phyloP scores from a whole-genome alignment of 2,113 vertebrate genomes.

The Caloenas nicobarica region DNA sequence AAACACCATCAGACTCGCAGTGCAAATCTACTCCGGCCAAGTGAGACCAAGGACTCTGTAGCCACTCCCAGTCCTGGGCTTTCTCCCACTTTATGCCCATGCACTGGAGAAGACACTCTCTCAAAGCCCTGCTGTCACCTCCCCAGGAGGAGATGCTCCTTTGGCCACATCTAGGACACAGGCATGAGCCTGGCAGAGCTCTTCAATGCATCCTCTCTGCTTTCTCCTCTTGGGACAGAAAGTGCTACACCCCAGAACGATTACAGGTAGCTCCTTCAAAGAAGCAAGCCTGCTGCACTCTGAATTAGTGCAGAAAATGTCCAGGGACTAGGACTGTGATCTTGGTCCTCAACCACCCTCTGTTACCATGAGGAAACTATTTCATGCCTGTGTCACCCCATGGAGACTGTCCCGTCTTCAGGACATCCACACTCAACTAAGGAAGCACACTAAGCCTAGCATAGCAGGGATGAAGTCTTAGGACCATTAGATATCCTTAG shows the following conservation, averaged over 20 bases:
- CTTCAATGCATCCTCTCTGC: background rate
- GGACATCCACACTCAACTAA: background rate
- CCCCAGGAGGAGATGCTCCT: background rate
- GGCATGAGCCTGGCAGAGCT: background rate
- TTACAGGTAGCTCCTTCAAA: background rate
- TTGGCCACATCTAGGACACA: background rate
- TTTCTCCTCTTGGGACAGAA: background rate
- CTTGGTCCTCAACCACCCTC: background rate
- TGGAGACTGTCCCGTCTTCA: background rate
- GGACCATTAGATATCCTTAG: background rate
- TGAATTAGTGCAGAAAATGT: background rate
- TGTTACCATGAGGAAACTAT: background rate
- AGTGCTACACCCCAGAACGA: background rate
- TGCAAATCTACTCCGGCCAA: background rate
- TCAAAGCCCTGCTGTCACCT: background rate
- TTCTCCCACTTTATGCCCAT: background rate
- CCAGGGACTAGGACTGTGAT: background rate
- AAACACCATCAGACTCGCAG: rapidly evolving
- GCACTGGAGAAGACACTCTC: background rate
- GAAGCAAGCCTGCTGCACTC: background rate
- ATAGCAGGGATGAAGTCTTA: background rate
- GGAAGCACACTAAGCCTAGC: background rate
- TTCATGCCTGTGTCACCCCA: background rate
- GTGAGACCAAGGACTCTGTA: background rate
- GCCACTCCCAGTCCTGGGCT: background rate